Evolutionary conservation across 1,140 invertebrate genomes (phyloP).

Genomic region (Drosophila nannoptera): DNA sequence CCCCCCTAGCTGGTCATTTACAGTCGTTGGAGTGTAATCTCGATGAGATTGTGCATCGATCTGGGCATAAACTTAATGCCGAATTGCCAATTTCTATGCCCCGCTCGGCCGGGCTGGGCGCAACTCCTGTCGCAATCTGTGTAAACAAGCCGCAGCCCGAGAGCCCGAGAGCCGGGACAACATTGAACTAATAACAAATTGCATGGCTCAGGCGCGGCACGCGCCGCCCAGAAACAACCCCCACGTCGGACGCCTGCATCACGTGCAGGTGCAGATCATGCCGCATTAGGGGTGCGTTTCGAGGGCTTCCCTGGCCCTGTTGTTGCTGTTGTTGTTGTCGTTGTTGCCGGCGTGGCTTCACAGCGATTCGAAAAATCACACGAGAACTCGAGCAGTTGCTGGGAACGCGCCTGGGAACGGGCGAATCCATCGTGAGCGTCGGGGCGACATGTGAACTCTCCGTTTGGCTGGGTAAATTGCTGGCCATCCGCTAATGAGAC

Average conservation of each 20-base stretch:
- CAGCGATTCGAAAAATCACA: slow-evolving; percentile 58
- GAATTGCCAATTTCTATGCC: slow-evolving; percentile 38
- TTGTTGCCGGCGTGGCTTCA: too few species aligned
- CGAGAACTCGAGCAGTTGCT: slow-evolving; percentile 65
- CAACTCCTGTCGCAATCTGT: slow-evolving; percentile 20
- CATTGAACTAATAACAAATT: slow-evolving; percentile 65
- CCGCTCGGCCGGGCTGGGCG: background rate
- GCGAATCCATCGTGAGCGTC: background rate
- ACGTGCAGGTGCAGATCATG: slow-evolving; percentile 50
- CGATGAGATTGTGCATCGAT: background rate
- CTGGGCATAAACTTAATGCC: slow-evolving; percentile 39
- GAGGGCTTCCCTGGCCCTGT: slow-evolving; percentile 14
- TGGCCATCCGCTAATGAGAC: slow-evolving; percentile 57
- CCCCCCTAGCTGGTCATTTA: too few species aligned
- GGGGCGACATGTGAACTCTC: slow-evolving; percentile 63
- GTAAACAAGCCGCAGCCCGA: slow-evolving; percentile 55
- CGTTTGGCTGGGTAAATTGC: slow-evolving; percentile 24
- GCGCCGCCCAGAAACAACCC: slow-evolving; percentile 55
- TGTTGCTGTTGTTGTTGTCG: too few species aligned
- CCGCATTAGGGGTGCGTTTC: slow-evolving; percentile 23
- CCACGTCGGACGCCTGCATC: slow-evolving; percentile 1
- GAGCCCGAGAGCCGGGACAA: slow-evolving; percentile 11
- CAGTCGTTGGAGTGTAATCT: too few species aligned
- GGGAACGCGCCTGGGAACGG: slow-evolving; percentile 43
- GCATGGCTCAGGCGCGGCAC: slow-evolving; percentile 61